Percentiles rank a stretch among this genome's conserved stretches.
phyloP scores from a whole-genome alignment of 2,113 vertebrate genomes.

The Dolichallabes microphthalmus region DNA sequence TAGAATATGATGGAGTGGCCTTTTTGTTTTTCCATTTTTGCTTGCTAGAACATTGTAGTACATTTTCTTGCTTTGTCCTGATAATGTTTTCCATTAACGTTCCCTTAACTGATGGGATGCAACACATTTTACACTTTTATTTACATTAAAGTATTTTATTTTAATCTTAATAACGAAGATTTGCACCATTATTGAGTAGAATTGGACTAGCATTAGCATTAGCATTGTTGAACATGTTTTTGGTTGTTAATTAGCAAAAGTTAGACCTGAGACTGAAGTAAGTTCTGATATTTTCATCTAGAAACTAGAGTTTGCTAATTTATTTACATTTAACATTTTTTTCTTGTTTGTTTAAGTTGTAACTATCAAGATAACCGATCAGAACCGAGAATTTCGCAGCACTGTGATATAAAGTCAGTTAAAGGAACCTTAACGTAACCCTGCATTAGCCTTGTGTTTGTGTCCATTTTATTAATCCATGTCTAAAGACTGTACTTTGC shows the following conservation, averaged over 20 bases:
- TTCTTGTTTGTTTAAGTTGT: neutral
- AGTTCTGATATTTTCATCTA: neutral
- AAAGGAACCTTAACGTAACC: neutral
- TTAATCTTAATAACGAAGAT: neutral
- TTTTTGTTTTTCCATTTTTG: neutral
- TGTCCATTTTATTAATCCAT: neutral
- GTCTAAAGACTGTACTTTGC: neutral
- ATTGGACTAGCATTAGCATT: neutral
- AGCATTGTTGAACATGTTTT: neutral
- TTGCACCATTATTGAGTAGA: neutral
- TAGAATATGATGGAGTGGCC: neutral
- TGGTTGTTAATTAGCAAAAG: neutral
- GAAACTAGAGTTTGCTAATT: neutral
- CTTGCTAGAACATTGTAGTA: slow-evolving; percentile 13
- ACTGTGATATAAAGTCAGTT: slow-evolving; percentile 8
- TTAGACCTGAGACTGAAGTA: neutral
- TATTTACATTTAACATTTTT: neutral
- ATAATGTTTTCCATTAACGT: neutral
- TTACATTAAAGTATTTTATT: neutral
- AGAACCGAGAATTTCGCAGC: neutral
- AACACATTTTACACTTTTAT: neutral
- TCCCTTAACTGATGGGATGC: neutral
- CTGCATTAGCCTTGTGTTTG: neutral
- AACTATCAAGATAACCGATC: neutral
- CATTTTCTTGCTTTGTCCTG: neutral